Base-by-base conservation (phyloP, 2,888 invertebrate genomes). In the Cheilosia grossa region DNA sequence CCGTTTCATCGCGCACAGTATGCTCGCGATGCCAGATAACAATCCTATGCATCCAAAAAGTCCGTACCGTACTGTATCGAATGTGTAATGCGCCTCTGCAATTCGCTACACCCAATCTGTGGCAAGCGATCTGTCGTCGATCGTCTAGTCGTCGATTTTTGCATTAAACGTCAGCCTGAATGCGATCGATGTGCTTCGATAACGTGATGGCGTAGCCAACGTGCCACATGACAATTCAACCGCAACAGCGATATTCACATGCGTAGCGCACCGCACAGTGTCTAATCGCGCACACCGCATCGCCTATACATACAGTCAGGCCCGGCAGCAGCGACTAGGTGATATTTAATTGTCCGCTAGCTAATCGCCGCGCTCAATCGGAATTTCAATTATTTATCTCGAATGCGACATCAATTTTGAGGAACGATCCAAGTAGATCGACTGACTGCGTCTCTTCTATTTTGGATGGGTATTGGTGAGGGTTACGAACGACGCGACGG, bases 311-410 rank as follows among this genome's bases (percentile, higher is more conserved):
- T 49, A 51, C 15, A 66, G 49, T n/a, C 37, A 56, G 63, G 53
- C 79, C 49, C 69, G 13, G 13, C 37, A 37, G 37, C 37, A 37
- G 37, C 37, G 13, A 37, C 37, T 47, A 83, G 85, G 81, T 75
- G 81, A 85, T 81, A 85, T 81, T 85, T 85, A 85, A 85, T 85
- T 85, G 85, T 85, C 75, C 81, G 75, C 75, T 49, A 44, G 72
- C 66, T 75, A 85, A 85, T 85, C 85, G 67, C n/a, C 72, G 81
- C 75, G 81, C 85, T 85, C 85, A 77, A 85, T 85, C 85, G 81
- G 85, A 85, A 85, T 85, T 85, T 85, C 81, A 85, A 85, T 85
- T 85, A 80, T 85, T 66, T 85, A 85, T 85, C 85, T 81, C 47
- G 75, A 66, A 77, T 81, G 66, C 77, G 75, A 85, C 81, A 85